A percentile compares a stretch with the other conserved stretches of the same genome.
These are phyloP conservation scores for Mylabris sibirica DNA, from an alignment of 2,888 invertebrate genomes.

Conservation along the genomic window DNA sequence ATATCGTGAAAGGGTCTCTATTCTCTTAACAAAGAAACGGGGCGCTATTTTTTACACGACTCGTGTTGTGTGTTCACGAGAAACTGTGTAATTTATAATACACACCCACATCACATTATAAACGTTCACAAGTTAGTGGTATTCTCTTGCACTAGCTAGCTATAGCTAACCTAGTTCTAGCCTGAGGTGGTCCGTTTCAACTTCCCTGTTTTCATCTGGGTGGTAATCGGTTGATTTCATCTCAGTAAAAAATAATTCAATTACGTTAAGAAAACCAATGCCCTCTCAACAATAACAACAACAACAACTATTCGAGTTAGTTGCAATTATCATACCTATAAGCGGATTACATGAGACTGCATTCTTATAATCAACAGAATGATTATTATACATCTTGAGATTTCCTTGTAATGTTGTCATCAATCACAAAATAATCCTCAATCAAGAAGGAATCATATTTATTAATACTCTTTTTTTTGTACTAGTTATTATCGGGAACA, in stretches of 20 bases:
- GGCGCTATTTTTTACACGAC: conserved; percentile 4
- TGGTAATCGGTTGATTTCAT: conserved; percentile 20
- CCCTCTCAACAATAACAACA: not conserved
- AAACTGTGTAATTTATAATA: conserved; percentile 10
- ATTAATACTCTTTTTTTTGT: not conserved
- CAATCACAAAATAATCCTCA: not conserved
- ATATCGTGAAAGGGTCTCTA: not conserved
- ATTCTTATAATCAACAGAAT: not conserved
- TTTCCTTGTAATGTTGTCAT: conserved; percentile 6
- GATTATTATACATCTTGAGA: not conserved
- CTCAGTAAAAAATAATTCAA: conserved; percentile 19
- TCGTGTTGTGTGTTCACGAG: not conserved
- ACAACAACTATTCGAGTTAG: not conserved
- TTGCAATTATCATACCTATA: not conserved
- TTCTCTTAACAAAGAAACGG: not conserved
- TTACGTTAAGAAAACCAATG: conserved; percentile 11
- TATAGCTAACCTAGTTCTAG: not conserved
- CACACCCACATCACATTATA: conserved; percentile 26
- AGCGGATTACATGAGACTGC: conserved; percentile 10
- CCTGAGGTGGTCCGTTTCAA: conserved; percentile 21
- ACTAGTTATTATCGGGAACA: not conserved
- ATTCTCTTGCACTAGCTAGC: not conserved
- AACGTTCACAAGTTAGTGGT: conserved; percentile 18
- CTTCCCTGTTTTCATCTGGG: conserved; percentile 30
- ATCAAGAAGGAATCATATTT: not conserved